Base-by-base conservation (phyloP, 2,113 vertebrate species). In the Nibea albiflora region DNA sequence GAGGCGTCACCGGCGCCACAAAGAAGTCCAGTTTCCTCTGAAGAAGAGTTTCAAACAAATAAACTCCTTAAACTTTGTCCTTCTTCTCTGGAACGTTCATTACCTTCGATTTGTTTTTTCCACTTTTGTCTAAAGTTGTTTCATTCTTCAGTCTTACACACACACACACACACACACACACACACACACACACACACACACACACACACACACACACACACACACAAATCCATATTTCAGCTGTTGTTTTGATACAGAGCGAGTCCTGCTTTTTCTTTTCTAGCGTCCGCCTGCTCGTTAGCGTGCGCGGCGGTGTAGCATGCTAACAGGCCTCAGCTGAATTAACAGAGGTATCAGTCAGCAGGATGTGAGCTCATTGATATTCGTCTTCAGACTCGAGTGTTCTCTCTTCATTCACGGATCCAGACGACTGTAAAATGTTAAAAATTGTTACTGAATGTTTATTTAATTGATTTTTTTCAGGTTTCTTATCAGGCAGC, bases 391-490 rank as follows among this genome's bases (percentile, higher is more conserved):
- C 69, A 53, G 31, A 70, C 73, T 39, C 16, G 44, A 69, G 54
- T 60, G 75, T 78, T 70, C 35, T 52, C 82, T 72, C 66, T 62
- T 57, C 72, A 54, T n/a, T 60, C 56, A 61, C 63, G 4, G 31
- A 69, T 68, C 47, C 9, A 11, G 63, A 42, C 52, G 12, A 56
- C 65, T 63, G 54, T 78, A 15, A 65, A 69, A 81, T 12, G 53
- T 65, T 60, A 15, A 61, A 84, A 83, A 80, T 56, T 49, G 4
- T 69, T 65, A 72, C 63, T 77, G 64, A 49, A 72, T 58, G 46
- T 81, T n/a, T 62, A 50, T 74, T 84, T 61, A n/a, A 74, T 79
- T 42, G 10, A 52, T 56, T 50, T 60, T n/a, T 70, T 67, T 16
- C 4, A 17, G 11, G 64, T 47, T 81, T 76, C 47, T 89, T 83